Evolutionary conservation across 2,888 invertebrate species (phyloP).

Genomic region (Epinotia demarniana): DNA sequence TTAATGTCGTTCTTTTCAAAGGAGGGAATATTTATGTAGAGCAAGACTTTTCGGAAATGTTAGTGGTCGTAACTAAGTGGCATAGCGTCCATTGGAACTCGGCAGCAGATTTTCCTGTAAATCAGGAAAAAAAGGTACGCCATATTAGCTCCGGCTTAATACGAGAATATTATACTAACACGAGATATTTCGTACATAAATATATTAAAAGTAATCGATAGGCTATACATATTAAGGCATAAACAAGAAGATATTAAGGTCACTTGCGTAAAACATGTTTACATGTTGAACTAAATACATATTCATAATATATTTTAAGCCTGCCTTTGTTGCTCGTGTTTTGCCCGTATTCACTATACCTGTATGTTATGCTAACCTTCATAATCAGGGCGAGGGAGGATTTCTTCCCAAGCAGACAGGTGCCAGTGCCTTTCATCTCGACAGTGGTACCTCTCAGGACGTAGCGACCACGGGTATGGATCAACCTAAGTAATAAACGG

Average conservation of each 20-base stretch:
- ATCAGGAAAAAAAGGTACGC: too few relatives aligned
- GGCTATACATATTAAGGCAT: background rate
- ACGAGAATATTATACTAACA: too few relatives aligned
- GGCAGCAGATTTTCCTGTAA: too few relatives aligned
- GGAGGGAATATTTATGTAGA: too few relatives aligned
- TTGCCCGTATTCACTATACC: background rate
- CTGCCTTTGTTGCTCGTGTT: background rate
- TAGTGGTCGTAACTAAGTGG: too few relatives aligned
- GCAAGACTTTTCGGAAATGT: too few relatives aligned
- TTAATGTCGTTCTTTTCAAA: too few relatives aligned
- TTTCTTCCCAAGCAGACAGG: background rate
- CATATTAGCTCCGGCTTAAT: too few relatives aligned
- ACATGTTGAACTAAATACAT: constrained; percentile 3
- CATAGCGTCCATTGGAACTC: too few relatives aligned
- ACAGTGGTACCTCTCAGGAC: background rate
- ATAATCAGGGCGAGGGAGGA: background rate
- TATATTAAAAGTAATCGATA: background rate
- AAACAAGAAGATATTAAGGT: background rate
- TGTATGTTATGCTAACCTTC: constrained; percentile 7
- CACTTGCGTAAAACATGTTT: constrained; percentile 17
- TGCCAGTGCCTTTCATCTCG: constrained; percentile 14
- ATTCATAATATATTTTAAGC: constrained; percentile 20
- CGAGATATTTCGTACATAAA: too few relatives aligned
- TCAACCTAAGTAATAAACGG: too few relatives aligned
- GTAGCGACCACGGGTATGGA: background rate